Evolutionary conservation across 2,113 vertebrate genomes (phyloP).

Genomic region (Phaetusa simplex): DNA sequence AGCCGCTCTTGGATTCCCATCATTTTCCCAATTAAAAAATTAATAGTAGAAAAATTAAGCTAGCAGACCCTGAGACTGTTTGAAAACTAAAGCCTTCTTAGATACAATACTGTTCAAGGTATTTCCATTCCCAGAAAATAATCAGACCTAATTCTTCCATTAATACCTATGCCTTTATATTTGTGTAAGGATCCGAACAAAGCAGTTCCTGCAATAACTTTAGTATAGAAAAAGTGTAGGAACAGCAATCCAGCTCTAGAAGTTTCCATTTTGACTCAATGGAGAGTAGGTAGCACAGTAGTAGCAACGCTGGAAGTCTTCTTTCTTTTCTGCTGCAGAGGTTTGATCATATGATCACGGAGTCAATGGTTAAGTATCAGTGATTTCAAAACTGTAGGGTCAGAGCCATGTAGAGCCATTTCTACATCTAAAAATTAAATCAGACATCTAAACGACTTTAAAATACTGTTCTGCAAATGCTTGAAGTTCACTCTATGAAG

Average conservation of each 20-base stretch:
- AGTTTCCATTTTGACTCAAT: background rate
- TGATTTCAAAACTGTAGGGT: background rate
- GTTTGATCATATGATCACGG: background rate
- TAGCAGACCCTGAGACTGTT: background rate
- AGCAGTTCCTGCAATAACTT: background rate
- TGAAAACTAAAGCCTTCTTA: background rate
- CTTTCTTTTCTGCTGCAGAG: background rate
- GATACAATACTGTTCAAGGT: rapidly evolving
- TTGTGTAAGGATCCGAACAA: background rate
- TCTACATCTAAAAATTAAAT: background rate
- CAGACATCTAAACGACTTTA: background rate
- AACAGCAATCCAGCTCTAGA: background rate
- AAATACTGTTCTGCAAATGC: background rate
- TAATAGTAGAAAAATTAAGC: background rate
- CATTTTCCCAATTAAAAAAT: background rate
- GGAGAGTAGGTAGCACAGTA: background rate
- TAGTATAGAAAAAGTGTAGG: background rate
- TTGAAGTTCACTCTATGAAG: background rate
- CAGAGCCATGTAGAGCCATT: background rate
- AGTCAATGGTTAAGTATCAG: background rate
- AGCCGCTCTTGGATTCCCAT: background rate
- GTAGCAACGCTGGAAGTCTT: background rate
- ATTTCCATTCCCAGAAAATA: background rate
- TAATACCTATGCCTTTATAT: background rate
- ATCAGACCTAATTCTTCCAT: background rate